phyloP scores from a whole-genome alignment of 1,140 invertebrate genomes.

The Agraylea sexmaculata region DNA sequence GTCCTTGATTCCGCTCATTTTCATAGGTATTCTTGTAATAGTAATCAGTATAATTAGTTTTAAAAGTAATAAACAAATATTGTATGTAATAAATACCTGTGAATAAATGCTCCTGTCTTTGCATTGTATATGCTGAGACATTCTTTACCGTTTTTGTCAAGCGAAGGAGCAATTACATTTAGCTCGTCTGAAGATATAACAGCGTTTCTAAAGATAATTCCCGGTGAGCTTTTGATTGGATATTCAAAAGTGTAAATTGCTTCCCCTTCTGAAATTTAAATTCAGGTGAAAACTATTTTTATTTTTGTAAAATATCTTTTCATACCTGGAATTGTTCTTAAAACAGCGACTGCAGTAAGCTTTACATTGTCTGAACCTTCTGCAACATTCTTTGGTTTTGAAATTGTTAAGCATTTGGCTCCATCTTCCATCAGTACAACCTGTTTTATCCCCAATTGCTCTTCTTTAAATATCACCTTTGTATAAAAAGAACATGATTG shows the following conservation, averaged over 20 bases:
- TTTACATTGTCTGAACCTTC: constrained; percentile 45
- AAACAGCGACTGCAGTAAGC: constrained; percentile 50
- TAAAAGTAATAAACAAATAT: background rate
- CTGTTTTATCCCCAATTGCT: constrained; percentile 77
- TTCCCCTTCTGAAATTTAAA: constrained; percentile 48
- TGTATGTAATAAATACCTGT: constrained; percentile 41
- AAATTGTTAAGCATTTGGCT: constrained; percentile 75
- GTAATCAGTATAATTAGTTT: constrained; percentile 2
- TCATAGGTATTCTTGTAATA: constrained; percentile 33
- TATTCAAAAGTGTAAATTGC: constrained; percentile 71
- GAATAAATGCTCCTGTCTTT: constrained; percentile 66
- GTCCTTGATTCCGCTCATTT: constrained; percentile 38
- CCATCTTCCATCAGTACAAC: constrained; percentile 75
- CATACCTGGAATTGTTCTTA: constrained; percentile 58
- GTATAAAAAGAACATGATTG: too few relatives aligned
- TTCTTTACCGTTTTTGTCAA: constrained; percentile 74
- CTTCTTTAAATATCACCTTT: constrained; percentile 72
- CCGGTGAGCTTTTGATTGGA: constrained; percentile 51
- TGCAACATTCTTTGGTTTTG: constrained; percentile 44
- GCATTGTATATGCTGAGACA: constrained; percentile 74
- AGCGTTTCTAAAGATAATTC: constrained; percentile 54
- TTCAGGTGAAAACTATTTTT: constrained; percentile 12
- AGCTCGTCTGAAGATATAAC: constrained; percentile 72
- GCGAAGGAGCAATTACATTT: constrained; percentile 63
- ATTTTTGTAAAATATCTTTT: constrained; percentile 2